Evolutionary conservation across 2,888 invertebrate genomes (phyloP).

Genomic region (Gnatocerus cornutus): DNA sequence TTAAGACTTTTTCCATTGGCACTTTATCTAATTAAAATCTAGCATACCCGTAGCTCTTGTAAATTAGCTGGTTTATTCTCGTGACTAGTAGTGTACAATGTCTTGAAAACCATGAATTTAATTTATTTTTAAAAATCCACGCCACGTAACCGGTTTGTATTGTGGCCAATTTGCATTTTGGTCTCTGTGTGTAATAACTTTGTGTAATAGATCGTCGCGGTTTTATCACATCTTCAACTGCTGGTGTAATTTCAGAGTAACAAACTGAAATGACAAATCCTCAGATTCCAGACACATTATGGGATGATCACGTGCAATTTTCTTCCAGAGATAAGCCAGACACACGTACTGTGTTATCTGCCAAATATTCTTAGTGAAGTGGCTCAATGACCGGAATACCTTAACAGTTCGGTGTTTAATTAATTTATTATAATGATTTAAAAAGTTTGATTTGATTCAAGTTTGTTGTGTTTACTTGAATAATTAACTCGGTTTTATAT

Average conservation of each 20-base stretch:
- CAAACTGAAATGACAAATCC: conserved; percentile 4
- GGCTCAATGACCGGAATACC: background rate
- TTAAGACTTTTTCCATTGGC: too few relatives aligned
- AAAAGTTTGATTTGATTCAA: too few relatives aligned
- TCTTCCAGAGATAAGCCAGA: background rate
- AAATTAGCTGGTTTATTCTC: too few relatives aligned
- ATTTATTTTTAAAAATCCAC: too few relatives aligned
- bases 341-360: background rate
- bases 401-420: background rate
- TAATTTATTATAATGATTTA: too few relatives aligned
- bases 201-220: background rate
- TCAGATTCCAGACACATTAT: background rate
- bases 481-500: conserved; percentile 16
- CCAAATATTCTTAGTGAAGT: background rate
- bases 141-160: too few relatives aligned
- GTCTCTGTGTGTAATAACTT: background rate
- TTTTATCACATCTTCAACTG: conserved; percentile 2
- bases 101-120: too few relatives aligned
- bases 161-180: background rate
- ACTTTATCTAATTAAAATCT: too few relatives aligned
- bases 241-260: conserved; percentile 2
- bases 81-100: too few relatives aligned
- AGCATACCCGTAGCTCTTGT: too few relatives aligned
- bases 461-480: background rate
- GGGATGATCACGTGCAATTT: conserved; percentile 1